phyloP scores from a whole-genome alignment of 2,888 invertebrate genomes.

The Parnassius apollo region DNA sequence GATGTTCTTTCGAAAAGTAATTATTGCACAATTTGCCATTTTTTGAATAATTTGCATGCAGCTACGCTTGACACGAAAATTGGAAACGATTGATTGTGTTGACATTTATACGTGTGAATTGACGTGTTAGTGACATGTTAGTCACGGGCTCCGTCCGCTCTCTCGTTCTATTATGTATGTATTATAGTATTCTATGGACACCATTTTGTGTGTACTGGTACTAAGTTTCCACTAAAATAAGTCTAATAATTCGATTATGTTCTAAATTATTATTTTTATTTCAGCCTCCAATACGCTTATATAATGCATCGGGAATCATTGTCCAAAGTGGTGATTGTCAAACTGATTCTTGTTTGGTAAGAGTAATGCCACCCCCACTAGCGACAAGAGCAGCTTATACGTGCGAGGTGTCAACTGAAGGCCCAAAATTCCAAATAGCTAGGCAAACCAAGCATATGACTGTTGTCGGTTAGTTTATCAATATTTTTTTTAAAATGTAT shows the following conservation, averaged over 20 bases:
- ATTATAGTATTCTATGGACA: too few relatives aligned
- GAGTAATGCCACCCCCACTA: constrained; percentile 70
- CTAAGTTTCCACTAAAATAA: neutral
- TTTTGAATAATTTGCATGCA: too few relatives aligned
- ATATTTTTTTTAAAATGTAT: neutral
- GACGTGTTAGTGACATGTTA: too few relatives aligned
- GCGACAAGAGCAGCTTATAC: constrained; percentile 67
- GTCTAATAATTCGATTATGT: neutral
- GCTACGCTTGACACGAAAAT: too few relatives aligned
- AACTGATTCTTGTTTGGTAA: constrained; percentile 60
- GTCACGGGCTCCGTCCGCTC: too few relatives aligned
- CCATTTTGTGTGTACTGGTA: too few relatives aligned
- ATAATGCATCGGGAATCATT: constrained; percentile 68
- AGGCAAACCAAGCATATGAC: constrained; percentile 74
- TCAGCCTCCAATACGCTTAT: constrained; percentile 68
- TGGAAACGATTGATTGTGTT: too few relatives aligned
- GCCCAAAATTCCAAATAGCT: constrained; percentile 71
- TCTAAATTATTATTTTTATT: constrained; percentile 14
- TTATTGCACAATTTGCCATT: too few relatives aligned
- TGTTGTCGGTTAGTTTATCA: constrained; percentile 60
- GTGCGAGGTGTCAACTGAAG: constrained; percentile 73
- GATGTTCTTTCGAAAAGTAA: too few relatives aligned
- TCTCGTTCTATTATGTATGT: too few relatives aligned
- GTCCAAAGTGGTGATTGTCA: constrained; percentile 69
- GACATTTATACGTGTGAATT: too few relatives aligned